Evolutionary conservation across 92 coral and sea anemone genomes (phyloP), one percentile per base, ranked within the genome.

Genomic region (Porites lobata): DNA sequence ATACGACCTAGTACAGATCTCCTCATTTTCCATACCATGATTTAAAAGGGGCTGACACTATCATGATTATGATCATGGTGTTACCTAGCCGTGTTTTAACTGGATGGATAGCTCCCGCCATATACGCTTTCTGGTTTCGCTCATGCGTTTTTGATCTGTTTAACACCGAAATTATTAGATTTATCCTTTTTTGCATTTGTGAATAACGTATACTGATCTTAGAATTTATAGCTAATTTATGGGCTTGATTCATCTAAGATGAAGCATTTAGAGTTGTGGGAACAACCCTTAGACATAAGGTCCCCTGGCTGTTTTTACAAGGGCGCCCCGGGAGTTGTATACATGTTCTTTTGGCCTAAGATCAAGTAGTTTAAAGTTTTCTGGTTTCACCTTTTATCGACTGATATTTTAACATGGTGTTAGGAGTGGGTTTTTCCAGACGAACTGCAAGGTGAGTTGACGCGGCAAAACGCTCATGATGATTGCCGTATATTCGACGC

Each of bases 351-450:
- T 67, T 91, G 9, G 83, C 64, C 10, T 88, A 89, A 76, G 94
- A 91, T 38, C 47, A 38, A 4, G 47, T 38, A 20, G 83, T 88
- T 79, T 89, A 84, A 69, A 19, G 65, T 4, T 86, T 88, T 52
- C 83, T 29, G 84, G 94, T 87, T 68, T 92, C 94, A 29, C 75
- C 88, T 11, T 83, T 88, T 18, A 69, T 92, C 54, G 94, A 92
- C 79, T 18, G 92, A 38, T 38, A 38, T 4, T 38, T 0, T 38
- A 38, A 38, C 7, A 38, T 38, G 47, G 47, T 9, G 83, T 88
- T 19, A 92, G 88, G 7, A 90, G 94, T 21, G 92, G 94, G 21
- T 88, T 91, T n/a, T 26, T 81, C 65, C 75, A 12, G 89, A 68
- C 63, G 75, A 87, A 14, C 71, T 87, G 24, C 32, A 85, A 76